Base-by-base conservation (phyloP, 2,113 vertebrate species). In the Garra rufa region DNA sequence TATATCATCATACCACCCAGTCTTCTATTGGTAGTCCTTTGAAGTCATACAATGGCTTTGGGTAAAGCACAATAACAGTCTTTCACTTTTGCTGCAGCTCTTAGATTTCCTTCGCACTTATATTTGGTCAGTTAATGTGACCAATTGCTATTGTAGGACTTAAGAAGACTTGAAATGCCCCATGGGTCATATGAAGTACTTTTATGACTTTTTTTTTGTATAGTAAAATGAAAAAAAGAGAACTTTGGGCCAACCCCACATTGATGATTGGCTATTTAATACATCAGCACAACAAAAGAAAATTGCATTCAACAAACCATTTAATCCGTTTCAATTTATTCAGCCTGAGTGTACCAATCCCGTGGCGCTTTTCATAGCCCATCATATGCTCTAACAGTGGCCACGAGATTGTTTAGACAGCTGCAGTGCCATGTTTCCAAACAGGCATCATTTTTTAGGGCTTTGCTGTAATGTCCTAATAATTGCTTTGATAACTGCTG, bases 311-410 rank as follows among this genome's bases (percentile, higher is more conserved):
- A 71, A 24, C 21, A 21, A 69, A 69, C 34, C 41, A 7, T 71
- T 71, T 71, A 21, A 92, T 92, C 88, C 87, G 44, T 92, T 92
- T 93, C 90, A 90, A 90, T 90, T 90, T 89, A 79, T 85, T 83
- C 76, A 85, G 83, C 87, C 85, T 74, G 81, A 81, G 83, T 87
- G 87, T 69, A 87, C 81, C 82, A 88, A 87, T 85, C 88, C 89
- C 88, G 87, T 74, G 67, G 85, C 46, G 59, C 83, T 84, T 84
- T 85, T 82, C 88, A 81, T 57, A 81, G 77, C 82, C 90, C 88
- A 90, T 92, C 91, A 91, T 81, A 87, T 34, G 84, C 89, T 89
- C 78, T 69, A 82, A 90, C 87, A 85, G 87, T 86, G 87, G 79
- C 84, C 85, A 83, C 55, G 71, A 81, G 87, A 89, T 81, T 91